Conservation (phyloP, 2,797 vertebrate species). For the Eupleurogrammus muticus region DNA sequence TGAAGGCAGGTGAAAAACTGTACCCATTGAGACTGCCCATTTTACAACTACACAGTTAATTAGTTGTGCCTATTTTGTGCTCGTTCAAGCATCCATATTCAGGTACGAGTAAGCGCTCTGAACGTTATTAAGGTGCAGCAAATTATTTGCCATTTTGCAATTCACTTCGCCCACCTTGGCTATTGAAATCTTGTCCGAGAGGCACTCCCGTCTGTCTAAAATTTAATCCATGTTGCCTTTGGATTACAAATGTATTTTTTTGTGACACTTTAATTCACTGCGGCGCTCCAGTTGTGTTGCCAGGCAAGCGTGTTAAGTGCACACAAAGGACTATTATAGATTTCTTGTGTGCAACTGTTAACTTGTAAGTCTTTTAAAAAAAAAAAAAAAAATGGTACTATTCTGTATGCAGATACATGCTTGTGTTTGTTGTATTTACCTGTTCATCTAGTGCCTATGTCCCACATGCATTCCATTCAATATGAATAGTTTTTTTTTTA, state of each 20-base stretch:
- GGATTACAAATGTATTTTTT: slow-evolving; percentile 80
- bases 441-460: slow-evolving; percentile 26
- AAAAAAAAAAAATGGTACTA: slow-evolving; percentile 44
- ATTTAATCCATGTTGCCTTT: slow-evolving; percentile 75
- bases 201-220: slow-evolving; percentile 69
- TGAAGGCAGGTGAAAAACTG: slow-evolving; percentile 55
- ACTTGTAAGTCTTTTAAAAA: slow-evolving; percentile 63
- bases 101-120: slow-evolving; percentile 17
- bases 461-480: slow-evolving; percentile 31
- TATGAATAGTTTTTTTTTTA: slow-evolving; percentile 44
- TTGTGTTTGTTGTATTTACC: slow-evolving; percentile 49
- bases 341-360: slow-evolving; percentile 72
- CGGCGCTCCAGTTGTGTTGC: slow-evolving; percentile 73
- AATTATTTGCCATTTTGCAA: slow-evolving; percentile 58
- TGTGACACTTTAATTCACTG: slow-evolving; percentile 79
- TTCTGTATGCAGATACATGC: slow-evolving; percentile 53
- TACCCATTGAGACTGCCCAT: slow-evolving; percentile 48
- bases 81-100: slow-evolving; percentile 41
- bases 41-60: slow-evolving; percentile 65
- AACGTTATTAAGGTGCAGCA: slow-evolving; percentile 54
- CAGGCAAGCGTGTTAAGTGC: slow-evolving; percentile 79
- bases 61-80: slow-evolving; percentile 63
- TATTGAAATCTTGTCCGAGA: slow-evolving; percentile 71
- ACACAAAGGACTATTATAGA: slow-evolving; percentile 79
- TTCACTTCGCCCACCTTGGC: slow-evolving; percentile 63